These are phyloP conservation scores for Sciurus carolinensis DNA, from an alignment of 2,797 vertebrate genomes.

Conservation along the genomic window DNA sequence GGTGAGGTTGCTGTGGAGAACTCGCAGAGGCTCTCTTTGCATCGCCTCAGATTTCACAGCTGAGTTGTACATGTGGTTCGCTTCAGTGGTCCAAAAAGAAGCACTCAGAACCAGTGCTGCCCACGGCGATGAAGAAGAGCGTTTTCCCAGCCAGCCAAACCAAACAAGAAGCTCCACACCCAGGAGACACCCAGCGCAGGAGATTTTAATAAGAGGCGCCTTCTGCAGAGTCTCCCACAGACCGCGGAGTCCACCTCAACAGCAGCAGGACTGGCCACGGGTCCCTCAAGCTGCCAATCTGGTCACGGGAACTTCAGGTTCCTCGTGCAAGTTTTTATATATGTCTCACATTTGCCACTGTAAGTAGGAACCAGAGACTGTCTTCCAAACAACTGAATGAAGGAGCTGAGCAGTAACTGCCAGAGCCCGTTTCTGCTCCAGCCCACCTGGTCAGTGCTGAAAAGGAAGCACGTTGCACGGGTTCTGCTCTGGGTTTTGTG, in stretches of 20 bases:
- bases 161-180: not conserved
- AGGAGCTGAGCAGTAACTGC: not conserved
- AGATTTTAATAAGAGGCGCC: not conserved
- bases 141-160: not conserved
- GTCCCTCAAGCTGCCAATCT: no score
- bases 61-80: not conserved
- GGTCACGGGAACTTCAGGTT: no score
- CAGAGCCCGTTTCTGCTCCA: not conserved
- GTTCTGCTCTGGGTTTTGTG: not conserved
- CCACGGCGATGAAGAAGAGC: not conserved
- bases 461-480: not conserved
- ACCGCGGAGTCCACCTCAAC: not conserved
- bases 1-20: not conserved
- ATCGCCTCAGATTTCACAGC: constrained; percentile 33
- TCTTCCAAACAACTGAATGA: not conserved
- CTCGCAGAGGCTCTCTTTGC: not conserved
- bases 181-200: not conserved
- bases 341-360: no score
- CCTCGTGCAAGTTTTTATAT: no score
- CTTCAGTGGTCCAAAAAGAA: not conserved
- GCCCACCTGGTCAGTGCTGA: not conserved
- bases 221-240: not conserved
- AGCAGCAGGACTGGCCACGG: not conserved
- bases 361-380: no score
- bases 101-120: not conserved